Evolutionary conservation across 2,113 vertebrate genomes (phyloP).

Genomic region (Rhinogobius similis): DNA sequence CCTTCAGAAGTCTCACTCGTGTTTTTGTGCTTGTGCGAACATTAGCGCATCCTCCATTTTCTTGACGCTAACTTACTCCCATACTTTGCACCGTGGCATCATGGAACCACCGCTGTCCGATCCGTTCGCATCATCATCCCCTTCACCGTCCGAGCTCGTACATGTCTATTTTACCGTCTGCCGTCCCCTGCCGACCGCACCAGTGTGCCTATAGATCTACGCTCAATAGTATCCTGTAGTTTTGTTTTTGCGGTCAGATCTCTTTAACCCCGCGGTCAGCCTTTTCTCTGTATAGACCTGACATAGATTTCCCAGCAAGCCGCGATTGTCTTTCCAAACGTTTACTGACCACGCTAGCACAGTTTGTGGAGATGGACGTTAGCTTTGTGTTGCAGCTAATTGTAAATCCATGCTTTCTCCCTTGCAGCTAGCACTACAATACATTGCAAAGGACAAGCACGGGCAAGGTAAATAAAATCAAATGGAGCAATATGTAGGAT

Average conservation of each 20-base stretch:
- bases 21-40: no score
- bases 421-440: neutral
- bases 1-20: no score
- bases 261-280: constrained; percentile 43
- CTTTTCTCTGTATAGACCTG: constrained; percentile 12
- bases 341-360: constrained; percentile 5
- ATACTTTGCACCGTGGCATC: constrained; percentile 10
- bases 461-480: constrained; percentile 4
- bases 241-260: constrained; percentile 48
- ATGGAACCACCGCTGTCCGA: constrained; percentile 25
- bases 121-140: constrained; percentile 36
- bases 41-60: no score
- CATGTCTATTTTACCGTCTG: constrained; percentile 61
- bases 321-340: constrained; percentile 19
- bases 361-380: constrained; percentile 14
- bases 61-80: no score
- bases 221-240: constrained; percentile 52
- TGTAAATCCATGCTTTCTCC: constrained; percentile 35
- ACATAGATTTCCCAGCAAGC: constrained; percentile 25
- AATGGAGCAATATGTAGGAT: neutral
- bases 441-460: neutral
- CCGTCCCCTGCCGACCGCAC: constrained; percentile 37
- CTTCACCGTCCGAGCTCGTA: constrained; percentile 9
- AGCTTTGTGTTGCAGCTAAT: constrained; percentile 14
- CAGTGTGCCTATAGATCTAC: constrained; percentile 53